phyloP scores from a whole-genome alignment of 2,888 invertebrate species.

The Crepidodera aurea region DNA sequence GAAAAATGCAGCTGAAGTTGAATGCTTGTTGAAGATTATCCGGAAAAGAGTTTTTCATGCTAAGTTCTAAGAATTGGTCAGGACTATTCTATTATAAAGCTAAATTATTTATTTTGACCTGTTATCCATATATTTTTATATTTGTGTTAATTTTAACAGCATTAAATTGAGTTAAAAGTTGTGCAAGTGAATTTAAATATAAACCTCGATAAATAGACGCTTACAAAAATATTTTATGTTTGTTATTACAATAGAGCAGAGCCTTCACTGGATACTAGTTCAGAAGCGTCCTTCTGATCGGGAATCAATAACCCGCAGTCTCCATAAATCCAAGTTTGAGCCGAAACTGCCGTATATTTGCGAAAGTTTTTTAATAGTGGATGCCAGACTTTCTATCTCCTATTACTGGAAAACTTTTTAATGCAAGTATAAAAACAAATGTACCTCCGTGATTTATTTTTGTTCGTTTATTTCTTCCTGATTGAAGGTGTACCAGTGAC shows the following conservation, averaged over 20 bases:
- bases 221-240: too few relatives aligned
- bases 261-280: conserved; percentile 39
- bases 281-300: conserved; percentile 47
- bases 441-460: conserved; percentile 45
- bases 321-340: conserved; percentile 53
- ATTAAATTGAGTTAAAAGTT: too few relatives aligned
- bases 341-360: conserved; percentile 53
- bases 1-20: too few relatives aligned
- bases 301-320: conserved; percentile 55
- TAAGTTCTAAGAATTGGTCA: too few relatives aligned
- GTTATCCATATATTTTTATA: too few relatives aligned
- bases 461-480: conserved; percentile 42
- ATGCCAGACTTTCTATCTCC: conserved; percentile 51
- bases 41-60: too few relatives aligned
- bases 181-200: too few relatives aligned
- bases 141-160: too few relatives aligned
- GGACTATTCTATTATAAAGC: too few relatives aligned
- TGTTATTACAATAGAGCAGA: conserved; percentile 28
- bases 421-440: conserved; percentile 50
- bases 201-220: too few relatives aligned
- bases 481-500: conserved; percentile 28
- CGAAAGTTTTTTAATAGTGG: conserved; percentile 58
- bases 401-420: conserved; percentile 53
- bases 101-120: too few relatives aligned
- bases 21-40: too few relatives aligned